Evolutionary conservation across 2,888 invertebrate species (phyloP).

Genomic region (Bombylius major): DNA sequence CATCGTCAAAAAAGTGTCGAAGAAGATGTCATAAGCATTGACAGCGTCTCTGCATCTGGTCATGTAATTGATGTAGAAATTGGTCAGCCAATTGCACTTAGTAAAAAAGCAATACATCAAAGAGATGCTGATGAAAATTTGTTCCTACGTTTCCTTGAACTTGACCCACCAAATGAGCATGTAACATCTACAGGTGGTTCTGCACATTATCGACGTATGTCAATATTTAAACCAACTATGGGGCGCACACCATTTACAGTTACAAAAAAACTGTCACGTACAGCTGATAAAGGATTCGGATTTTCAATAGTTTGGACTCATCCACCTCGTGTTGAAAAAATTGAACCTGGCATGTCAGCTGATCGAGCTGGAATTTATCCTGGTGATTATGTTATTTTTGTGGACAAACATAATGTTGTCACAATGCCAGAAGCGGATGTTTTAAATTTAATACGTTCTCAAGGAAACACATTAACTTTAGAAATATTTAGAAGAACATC

Average conservation of each 20-base stretch:
- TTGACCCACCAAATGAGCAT: conserved; percentile 60
- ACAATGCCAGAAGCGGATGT: conserved; percentile 65
- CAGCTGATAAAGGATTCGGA: conserved; percentile 55
- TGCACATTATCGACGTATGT: conserved; percentile 25
- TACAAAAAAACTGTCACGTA: conserved; percentile 48
- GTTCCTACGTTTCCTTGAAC: conserved; percentile 62
- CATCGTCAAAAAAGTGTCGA: conserved; percentile 35
- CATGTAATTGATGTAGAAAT: conserved; percentile 12
- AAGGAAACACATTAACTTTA: conserved; percentile 54
- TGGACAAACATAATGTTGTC: conserved; percentile 76
- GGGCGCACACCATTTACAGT: conserved; percentile 76
- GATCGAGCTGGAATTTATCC: conserved; percentile 71
- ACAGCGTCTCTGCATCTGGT: conserved; percentile 23
- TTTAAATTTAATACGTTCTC: conserved; percentile 50
- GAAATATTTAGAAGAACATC: conserved; percentile 52
- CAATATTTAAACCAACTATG: conserved; percentile 38
- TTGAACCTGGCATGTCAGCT: conserved; percentile 68
- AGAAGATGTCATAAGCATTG: conserved; percentile 31
- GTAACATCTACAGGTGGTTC: conserved; percentile 14
- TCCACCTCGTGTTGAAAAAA: conserved; percentile 73
- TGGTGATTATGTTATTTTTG: conserved; percentile 80
- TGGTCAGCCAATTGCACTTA: conserved; percentile 31
- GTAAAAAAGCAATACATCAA: conserved; percentile 45
- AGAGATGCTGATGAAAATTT: conserved; percentile 60
- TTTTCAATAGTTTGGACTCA: conserved; percentile 84